phyloP scores from a whole-genome alignment of 2,888 invertebrate species.

The Orchesellides sinensis region DNA sequence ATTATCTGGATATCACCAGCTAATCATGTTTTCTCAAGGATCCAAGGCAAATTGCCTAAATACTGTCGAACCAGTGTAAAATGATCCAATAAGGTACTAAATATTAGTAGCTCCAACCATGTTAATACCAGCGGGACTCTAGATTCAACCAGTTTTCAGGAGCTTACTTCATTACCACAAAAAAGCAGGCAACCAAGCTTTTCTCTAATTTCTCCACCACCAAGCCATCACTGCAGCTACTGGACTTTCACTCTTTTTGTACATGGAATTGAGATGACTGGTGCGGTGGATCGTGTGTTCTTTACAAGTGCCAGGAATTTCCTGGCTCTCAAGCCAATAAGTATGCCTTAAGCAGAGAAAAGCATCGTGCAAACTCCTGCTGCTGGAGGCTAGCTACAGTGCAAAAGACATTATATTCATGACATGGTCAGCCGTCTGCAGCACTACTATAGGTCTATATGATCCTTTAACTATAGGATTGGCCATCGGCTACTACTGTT shows the following conservation, averaged over 20 bases:
- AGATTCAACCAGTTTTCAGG: background rate
- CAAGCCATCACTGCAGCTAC: background rate
- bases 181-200: no score
- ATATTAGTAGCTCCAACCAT: background rate
- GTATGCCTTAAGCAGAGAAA: slow-evolving; percentile 40
- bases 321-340: slow-evolving; percentile 59
- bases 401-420: slow-evolving; percentile 48
- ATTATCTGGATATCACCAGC: no score
- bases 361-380: background rate
- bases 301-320: slow-evolving; percentile 62
- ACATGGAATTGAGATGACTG: slow-evolving; percentile 51
- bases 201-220: no score
- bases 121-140: background rate
- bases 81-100: slow-evolving; percentile 24
- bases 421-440: slow-evolving; percentile 19
- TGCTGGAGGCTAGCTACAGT: slow-evolving; percentile 12
- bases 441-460: background rate
- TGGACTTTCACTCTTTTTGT: slow-evolving; percentile 11
- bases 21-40: slow-evolving; percentile 40
- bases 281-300: slow-evolving; percentile 51
- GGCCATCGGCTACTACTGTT: slow-evolving; percentile 1
- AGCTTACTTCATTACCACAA: no score
- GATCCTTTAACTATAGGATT: background rate
- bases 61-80: slow-evolving; percentile 19
- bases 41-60: slow-evolving; percentile 33